Evolutionary conservation across 2,797 vertebrate species (phyloP), one percentile per base, ranked within the genome.

Genomic region (Distichodus sexfasciatus): DNA sequence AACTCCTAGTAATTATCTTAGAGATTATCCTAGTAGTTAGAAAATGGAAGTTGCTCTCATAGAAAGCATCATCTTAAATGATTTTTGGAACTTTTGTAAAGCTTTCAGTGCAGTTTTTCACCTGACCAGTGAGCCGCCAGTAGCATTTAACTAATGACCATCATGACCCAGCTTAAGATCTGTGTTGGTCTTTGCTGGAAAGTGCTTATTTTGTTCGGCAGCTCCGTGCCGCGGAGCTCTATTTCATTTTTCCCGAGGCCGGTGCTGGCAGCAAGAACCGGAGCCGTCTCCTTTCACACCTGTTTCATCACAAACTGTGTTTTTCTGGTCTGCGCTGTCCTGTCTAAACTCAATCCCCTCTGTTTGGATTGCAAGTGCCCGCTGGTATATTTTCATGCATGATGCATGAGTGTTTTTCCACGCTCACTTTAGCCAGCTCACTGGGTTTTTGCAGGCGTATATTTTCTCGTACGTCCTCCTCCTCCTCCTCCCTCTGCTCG

Each of bases 351-450:
- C 65, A 68, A 26, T 8, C 66, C 78, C 72, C 69, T 78, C 66
- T 79, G 82, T 80, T 72, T 83, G 71, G 47, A 60, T 71, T 51
- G 70, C 67, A 84, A 76, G 78, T 82, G 79, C 77, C 74, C 81
- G 61, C 66, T 80, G 77, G 76, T 48, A 53, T 50, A 58, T 86
- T 87, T 87, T 84, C 63, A 60, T 79, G 81, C 74, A 71, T 87
- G 77, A 87, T 85, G 86, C 87, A 87, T 86, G 79, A 72, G 79
- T 85, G 77, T 87, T 91, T 90, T 91, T 90, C 87, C 86, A 87
- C 50, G 74, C 71, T 74, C 36, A 69, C 62, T 76, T 74, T 76
- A 79, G 71, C 66, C 84, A 86, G 68, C 53, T 70, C 66, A 23
- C 54, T 54, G 12, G 44, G 50, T 72, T 69, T 51, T 68, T 67